Base-by-base conservation (phyloP, 2,888 invertebrate genomes). In the Neoaliturus tenellus region DNA sequence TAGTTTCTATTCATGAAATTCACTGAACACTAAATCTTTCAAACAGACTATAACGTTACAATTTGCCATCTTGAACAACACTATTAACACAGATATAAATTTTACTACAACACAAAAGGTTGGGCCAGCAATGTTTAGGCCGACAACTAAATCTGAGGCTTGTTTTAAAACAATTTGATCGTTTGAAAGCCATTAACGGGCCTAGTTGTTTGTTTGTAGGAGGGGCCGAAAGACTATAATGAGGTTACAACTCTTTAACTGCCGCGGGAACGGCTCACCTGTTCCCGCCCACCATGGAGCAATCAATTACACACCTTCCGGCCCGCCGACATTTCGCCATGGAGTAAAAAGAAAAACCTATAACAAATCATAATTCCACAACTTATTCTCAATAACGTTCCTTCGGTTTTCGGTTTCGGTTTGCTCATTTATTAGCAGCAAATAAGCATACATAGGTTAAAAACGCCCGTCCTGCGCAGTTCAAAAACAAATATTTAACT, bases 221-320 rank as follows among this genome's bases (percentile, higher is more conserved):
- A 35, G 73, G 73, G 44, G 44, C 44, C 48, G 28, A 12, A n/a
- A 14, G 73, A 44, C 73, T 44, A 17, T 44, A 75, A 75, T 23
- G 73, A 44, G 73, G 69, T 69, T 23, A 20, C 35, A 69, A 69
- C 39, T 69, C 69, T 39, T n/a, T 69, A 69, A 69, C 69, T 69
- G 39, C 69, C 62, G 62, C 62, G 28, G 14, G 62, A 31, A 28
- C 28, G 25, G 8, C 39, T 35, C 69, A 69, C 69, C 69, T 69
- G 67, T 67, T 69, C 39, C 20, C 31, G 33, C 69, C 69, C 62
- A 55, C 55, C 55, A 62, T 17, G 14, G 62, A 62, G 62, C 14
- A 62, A 62, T 62, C 62, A 28, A 28, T 62, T 62, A 62, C 5
- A 28, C 25, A 62, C 62, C 62, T 55, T 25, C 55, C 44, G 44